These are phyloP conservation scores for Acrossocheilus wenchowensis DNA, from an alignment of 2,797 vertebrate genomes.

Conservation along the genomic window DNA sequence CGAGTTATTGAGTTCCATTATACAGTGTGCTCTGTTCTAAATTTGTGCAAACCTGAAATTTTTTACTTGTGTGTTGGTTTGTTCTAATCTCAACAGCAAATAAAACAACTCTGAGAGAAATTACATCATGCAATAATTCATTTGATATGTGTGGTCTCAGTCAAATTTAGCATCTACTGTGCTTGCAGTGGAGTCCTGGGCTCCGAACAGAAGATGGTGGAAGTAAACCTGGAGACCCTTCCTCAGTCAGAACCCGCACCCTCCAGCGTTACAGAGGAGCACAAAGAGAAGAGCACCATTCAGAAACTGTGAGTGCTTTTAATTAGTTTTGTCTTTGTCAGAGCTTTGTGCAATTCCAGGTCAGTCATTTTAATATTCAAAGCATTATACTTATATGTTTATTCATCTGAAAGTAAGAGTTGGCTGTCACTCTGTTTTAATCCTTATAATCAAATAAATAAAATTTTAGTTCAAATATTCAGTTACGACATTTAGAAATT, in stretches of 20 bases:
- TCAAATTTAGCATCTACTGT: background rate
- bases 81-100: background rate
- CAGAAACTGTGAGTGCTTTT: constrained; percentile 84
- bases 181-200: constrained; percentile 83
- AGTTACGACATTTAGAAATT: background rate
- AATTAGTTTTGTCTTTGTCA: constrained; percentile 28
- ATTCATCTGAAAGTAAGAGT: background rate
- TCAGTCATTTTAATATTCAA: background rate
- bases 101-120: too few relatives aligned
- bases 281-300: constrained; percentile 84
- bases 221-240: constrained; percentile 75
- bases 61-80: too few relatives aligned
- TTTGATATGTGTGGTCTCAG: background rate
- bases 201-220: constrained; percentile 74
- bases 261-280: constrained; percentile 53
- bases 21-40: background rate
- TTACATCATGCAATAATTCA: background rate
- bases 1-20: background rate
- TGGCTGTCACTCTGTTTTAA: background rate
- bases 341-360: background rate
- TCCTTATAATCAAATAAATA: background rate
- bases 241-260: constrained; percentile 50
- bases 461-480: background rate
- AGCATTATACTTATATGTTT: background rate
- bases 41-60: background rate